phyloP scores from a whole-genome alignment of 2,888 invertebrate species.

The Chaitophorus viminalis region DNA sequence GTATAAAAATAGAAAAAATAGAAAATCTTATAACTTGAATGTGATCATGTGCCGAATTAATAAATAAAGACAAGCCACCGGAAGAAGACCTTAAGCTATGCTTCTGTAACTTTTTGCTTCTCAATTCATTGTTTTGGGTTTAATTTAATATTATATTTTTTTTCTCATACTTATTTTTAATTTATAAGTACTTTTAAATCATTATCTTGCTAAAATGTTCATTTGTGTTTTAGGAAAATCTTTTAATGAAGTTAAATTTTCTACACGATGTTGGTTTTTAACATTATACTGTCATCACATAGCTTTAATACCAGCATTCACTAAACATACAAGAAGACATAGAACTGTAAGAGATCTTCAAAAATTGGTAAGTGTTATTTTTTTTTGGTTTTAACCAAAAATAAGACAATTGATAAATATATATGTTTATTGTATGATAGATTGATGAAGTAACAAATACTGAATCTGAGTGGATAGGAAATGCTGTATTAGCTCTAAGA shows the following conservation, averaged over 20 bases:
- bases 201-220: background rate
- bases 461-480: constrained; percentile 84
- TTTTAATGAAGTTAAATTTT: constrained; percentile 84
- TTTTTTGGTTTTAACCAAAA: constrained; percentile 15
- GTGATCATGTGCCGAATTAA: too few relatives aligned
- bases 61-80: too few relatives aligned
- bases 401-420: too few relatives aligned
- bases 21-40: too few relatives aligned
- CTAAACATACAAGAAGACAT: constrained; percentile 81
- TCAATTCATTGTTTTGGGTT: background rate
- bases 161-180: background rate
- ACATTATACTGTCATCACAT: constrained; percentile 94
- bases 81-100: too few relatives aligned
- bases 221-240: constrained; percentile 13
- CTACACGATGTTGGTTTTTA: constrained; percentile 96
- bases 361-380: constrained; percentile 74
- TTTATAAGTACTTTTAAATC: background rate
- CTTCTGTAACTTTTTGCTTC: background rate
- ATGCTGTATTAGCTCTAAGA: constrained; percentile 75
- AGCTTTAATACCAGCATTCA: constrained; percentile 87
- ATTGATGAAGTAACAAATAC: constrained; percentile 81
- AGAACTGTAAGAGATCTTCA: constrained; percentile 85
- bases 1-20: too few relatives aligned
- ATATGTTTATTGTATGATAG: constrained; percentile 64
- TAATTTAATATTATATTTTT: background rate